Evolutionary conservation across 1,140 invertebrate species (phyloP).

Genomic region (Trinorchestia longiramus): DNA sequence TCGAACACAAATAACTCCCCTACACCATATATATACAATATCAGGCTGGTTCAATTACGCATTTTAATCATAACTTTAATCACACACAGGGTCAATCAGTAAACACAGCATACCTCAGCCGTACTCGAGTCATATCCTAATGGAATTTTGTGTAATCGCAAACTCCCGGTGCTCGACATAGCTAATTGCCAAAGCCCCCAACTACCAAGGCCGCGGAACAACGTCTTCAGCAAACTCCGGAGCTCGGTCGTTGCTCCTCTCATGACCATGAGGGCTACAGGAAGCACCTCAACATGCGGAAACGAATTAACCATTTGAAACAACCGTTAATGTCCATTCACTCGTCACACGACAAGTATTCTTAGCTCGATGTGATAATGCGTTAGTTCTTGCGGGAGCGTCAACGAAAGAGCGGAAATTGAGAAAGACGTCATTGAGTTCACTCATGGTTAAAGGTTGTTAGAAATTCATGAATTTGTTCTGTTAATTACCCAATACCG

Average conservation of each 20-base stretch:
- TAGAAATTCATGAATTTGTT: not conserved
- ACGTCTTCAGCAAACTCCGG: not conserved
- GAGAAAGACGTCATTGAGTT: not conserved
- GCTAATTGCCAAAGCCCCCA: not conserved
- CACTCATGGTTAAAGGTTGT: not conserved
- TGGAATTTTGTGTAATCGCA: not conserved
- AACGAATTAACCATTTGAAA: not conserved
- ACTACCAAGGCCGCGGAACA: not conserved
- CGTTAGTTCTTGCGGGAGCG: not conserved
- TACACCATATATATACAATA: not conserved
- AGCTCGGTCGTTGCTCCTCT: not conserved
- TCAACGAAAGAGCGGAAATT: not conserved
- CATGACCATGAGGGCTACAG: not conserved
- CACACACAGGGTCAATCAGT: not conserved
- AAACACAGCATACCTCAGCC: not conserved
- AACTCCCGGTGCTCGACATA: not conserved
- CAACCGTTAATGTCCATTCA: not conserved
- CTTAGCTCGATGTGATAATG: not conserved
- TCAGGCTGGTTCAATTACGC: not conserved
- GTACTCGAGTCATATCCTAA: not conserved
- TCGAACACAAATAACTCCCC: not conserved
- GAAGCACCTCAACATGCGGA: not conserved
- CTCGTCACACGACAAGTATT: not conserved
- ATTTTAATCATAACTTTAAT: not conserved
- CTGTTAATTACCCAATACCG: not conserved